A percentile compares a stretch with the other conserved stretches of the same genome.
These are phyloP conservation scores for Lemur catta DNA, from an alignment of 2,797 vertebrate species.

Conservation along the genomic window DNA sequence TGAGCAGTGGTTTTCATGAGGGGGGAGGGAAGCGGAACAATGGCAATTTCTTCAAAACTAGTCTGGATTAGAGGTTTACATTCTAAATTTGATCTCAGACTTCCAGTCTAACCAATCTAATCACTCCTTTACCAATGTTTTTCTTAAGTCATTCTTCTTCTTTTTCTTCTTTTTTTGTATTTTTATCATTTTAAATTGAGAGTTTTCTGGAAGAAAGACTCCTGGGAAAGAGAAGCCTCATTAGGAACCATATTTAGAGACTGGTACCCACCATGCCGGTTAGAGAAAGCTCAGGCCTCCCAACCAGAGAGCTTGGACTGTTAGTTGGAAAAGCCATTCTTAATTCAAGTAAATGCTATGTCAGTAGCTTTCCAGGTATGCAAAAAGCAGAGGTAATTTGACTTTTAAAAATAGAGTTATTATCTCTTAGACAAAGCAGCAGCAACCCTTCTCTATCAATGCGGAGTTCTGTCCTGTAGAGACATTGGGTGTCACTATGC, in stretches of 20 bases:
- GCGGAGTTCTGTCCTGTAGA: neutral
- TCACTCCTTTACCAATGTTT: neutral
- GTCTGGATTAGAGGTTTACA: neutral
- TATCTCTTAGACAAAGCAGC: slow-evolving; percentile 40
- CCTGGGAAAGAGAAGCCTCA: neutral
- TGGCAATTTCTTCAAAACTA: neutral
- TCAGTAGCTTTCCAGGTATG: neutral
- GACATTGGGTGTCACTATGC: neutral
- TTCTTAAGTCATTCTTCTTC: neutral
- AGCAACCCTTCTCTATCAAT: neutral
- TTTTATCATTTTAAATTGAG: neutral
- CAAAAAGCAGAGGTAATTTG: slow-evolving; percentile 39
- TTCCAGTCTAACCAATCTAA: neutral
- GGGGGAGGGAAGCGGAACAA: neutral
- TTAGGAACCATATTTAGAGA: neutral
- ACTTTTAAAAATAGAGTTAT: slow-evolving; percentile 21
- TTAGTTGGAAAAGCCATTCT: neutral
- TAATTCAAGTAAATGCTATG: neutral
- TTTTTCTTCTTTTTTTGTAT: neutral
- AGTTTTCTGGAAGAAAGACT: neutral
- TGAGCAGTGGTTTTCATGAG: neutral
- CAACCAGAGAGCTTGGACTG: neutral
- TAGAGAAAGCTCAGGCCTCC: neutral
- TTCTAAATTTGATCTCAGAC: neutral
- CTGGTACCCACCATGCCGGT: neutral